Evolutionary conservation across 2,797 vertebrate species (phyloP).

Genomic region (Neomorphus geoffroyi): DNA sequence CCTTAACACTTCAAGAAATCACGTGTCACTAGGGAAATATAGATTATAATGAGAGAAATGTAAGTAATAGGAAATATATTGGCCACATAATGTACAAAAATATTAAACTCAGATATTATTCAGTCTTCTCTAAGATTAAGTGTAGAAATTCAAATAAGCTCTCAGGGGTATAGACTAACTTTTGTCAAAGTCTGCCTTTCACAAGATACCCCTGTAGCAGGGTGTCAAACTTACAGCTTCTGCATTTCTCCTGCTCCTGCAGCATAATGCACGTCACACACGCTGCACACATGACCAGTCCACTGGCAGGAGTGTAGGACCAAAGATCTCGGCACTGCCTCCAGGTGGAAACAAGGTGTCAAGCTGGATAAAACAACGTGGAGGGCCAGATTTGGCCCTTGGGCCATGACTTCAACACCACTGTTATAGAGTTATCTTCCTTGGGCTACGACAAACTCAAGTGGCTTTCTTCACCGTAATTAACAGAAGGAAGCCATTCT

Average conservation of each 20-base stretch:
- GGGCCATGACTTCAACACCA: too few relatives aligned
- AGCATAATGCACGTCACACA: too few relatives aligned
- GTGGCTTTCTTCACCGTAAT: background rate
- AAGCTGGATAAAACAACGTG: too few relatives aligned
- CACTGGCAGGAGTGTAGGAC: too few relatives aligned
- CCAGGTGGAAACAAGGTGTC: too few relatives aligned
- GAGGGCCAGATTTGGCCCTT: too few relatives aligned
- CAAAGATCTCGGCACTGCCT: too few relatives aligned
- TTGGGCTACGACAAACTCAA: background rate
- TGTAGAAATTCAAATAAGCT: background rate
- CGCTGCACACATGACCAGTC: too few relatives aligned
- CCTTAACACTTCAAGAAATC: background rate
- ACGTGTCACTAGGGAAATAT: background rate
- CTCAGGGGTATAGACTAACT: background rate
- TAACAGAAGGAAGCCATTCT: background rate
- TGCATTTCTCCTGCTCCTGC: too few relatives aligned
- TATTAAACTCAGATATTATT: background rate
- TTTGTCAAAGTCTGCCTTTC: background rate
- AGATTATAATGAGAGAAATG: background rate
- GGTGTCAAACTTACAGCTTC: too few relatives aligned
- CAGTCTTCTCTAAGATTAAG: background rate
- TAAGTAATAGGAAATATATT: background rate
- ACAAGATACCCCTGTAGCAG: background rate
- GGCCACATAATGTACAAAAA: background rate
- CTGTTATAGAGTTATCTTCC: background rate